Percentiles rank a stretch among this genome's conserved stretches.
Evolutionary conservation across 2,888 invertebrate species (phyloP).

Genomic region (Tipula confusa): DNA sequence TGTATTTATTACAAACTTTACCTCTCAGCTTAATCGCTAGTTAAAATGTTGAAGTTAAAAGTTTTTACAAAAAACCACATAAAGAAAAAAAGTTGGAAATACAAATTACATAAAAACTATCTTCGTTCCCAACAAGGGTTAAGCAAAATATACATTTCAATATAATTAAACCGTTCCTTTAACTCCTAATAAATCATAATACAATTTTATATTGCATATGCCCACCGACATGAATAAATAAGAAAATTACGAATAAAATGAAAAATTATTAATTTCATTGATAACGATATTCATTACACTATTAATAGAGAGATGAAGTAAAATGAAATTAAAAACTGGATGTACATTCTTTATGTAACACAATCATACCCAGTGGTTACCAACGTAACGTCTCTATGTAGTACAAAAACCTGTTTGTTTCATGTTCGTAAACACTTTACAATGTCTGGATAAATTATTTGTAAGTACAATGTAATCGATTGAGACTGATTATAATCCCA

Average conservation of each 20-base stretch:
- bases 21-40: too few species aligned
- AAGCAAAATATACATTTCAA: too few species aligned
- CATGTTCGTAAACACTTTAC: neutral
- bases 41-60: too few species aligned
- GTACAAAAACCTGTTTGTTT: neutral
- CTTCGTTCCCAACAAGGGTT: too few species aligned
- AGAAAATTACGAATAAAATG: neutral
- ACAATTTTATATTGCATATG: too few species aligned
- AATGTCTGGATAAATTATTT: neutral
- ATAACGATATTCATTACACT: neutral
- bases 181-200: too few species aligned
- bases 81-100: too few species aligned
- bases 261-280: neutral
- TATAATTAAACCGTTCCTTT: too few species aligned
- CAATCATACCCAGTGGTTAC: neutral
- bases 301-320: neutral
- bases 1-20: too few species aligned
- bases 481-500: neutral
- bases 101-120: too few species aligned
- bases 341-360: neutral
- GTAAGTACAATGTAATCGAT: neutral
- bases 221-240: neutral
- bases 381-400: neutral
- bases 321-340: neutral
- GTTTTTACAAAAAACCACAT: too few species aligned